Evolutionary conservation across 2,888 invertebrate species (phyloP).

Genomic region (Cataglyphis albicans): DNA sequence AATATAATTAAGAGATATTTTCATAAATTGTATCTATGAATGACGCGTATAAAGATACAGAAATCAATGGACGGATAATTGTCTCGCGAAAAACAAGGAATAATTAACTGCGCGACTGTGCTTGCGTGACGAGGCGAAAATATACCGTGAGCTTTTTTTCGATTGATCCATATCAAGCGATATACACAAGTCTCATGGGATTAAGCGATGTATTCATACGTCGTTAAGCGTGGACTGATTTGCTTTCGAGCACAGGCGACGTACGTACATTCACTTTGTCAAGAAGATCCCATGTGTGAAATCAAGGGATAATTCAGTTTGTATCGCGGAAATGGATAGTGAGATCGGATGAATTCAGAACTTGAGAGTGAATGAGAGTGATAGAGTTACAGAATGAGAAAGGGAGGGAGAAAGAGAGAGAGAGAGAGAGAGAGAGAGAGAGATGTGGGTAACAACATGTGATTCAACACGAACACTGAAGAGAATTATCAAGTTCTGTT

Average conservation of each 20-base stretch:
- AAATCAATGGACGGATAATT: slow-evolving; percentile 2
- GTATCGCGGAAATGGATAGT: slow-evolving; percentile 35
- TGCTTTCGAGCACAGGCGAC: slow-evolving; percentile 22
- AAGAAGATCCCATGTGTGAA: slow-evolving; percentile 53
- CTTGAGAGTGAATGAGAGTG: neutral
- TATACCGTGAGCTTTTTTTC: slow-evolving; percentile 42
- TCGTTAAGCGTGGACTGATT: slow-evolving; percentile 54
- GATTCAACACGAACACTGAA: slow-evolving; percentile 1
- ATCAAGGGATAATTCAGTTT: slow-evolving; percentile 56
- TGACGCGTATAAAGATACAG: neutral
- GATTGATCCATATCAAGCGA: slow-evolving; percentile 33
- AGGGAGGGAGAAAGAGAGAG: neutral
- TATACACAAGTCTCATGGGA: slow-evolving; percentile 28
- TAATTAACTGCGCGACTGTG: slow-evolving; percentile 24
- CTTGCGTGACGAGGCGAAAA: slow-evolving; percentile 30
- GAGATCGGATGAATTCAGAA: slow-evolving; percentile 39
- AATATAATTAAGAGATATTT: slow-evolving; percentile 25
- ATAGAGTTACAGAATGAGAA: neutral
- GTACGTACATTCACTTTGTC: slow-evolving; percentile 53
- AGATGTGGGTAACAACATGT: slow-evolving; percentile 22
- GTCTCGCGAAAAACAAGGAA: slow-evolving; percentile 17
- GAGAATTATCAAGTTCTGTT: slow-evolving; percentile 35
- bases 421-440: neutral
- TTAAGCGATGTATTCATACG: slow-evolving; percentile 57
- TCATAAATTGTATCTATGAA: slow-evolving; percentile 9